phyloP scores from a whole-genome alignment of 2,797 vertebrate species.

The Mus caroli region DNA sequence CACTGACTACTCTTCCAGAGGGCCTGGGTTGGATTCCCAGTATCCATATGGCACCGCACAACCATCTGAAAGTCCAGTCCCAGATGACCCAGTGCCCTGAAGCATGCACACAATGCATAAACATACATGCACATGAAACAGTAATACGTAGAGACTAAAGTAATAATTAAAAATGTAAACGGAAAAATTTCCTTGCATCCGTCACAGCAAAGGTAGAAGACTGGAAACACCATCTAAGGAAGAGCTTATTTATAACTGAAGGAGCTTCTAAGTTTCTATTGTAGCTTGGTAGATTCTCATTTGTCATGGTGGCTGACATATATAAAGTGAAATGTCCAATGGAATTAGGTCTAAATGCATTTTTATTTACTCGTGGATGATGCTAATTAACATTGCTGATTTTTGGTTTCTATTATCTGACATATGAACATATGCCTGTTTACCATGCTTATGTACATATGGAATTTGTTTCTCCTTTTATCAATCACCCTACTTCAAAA shows the following conservation, averaged over 20 bases:
- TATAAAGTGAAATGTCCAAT: background rate
- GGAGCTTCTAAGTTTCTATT: slow-evolving; percentile 40
- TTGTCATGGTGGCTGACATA: background rate
- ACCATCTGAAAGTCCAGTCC: background rate
- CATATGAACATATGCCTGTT: background rate
- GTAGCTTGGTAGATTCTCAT: slow-evolving; percentile 13
- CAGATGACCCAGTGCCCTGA: background rate
- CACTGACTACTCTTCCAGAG: background rate
- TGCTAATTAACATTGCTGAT: background rate
- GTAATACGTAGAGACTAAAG: background rate
- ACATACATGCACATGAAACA: background rate
- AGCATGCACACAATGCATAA: background rate
- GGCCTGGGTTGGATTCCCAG: background rate
- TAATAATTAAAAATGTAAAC: background rate
- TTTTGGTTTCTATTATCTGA: slow-evolving; percentile 18
- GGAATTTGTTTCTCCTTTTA: slow-evolving; percentile 43
- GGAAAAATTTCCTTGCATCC: background rate
- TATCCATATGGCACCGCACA: background rate
- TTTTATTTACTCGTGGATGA: slow-evolving; percentile 2
- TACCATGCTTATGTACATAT: background rate
- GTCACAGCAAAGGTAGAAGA: background rate
- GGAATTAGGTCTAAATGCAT: background rate
- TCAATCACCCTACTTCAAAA: slow-evolving; percentile 32
- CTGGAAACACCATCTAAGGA: slow-evolving; percentile 17
- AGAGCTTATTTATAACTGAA: background rate